Conservation (phyloP, 2,888 invertebrate species). For the Candidula unifasciata region DNA sequence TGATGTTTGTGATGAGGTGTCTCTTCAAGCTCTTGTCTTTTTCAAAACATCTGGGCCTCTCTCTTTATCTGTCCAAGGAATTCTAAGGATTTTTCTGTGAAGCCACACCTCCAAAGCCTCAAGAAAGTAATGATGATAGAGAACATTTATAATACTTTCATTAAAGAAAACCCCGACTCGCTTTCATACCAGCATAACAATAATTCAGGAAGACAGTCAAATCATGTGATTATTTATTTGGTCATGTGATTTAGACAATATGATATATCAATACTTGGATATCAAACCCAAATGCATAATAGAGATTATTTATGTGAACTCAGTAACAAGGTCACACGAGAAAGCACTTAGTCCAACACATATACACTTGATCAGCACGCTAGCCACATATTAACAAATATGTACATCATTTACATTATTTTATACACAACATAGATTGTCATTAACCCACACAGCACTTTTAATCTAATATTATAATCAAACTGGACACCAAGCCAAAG, state of each 20-base stretch:
- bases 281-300: constrained; percentile 38
- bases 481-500: no score
- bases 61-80: no score
- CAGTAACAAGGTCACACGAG: background rate
- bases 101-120: no score
- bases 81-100: no score
- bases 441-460: background rate
- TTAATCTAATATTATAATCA: background rate
- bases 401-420: background rate
- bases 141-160: background rate
- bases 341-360: background rate
- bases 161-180: background rate
- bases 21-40: no score
- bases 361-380: no score
- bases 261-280: constrained; percentile 30
- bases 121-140: constrained; percentile 1
- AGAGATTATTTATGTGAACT: constrained; percentile 10
- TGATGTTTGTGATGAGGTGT: no score
- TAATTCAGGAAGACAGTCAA: background rate
- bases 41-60: no score
- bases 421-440: background rate
- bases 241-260: constrained; percentile 25
- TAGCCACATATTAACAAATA: no score
- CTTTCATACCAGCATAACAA: background rate
- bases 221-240: constrained; percentile 19